Base-by-base conservation (phyloP, 2,797 vertebrate genomes). In the Lerista edwardsae region DNA sequence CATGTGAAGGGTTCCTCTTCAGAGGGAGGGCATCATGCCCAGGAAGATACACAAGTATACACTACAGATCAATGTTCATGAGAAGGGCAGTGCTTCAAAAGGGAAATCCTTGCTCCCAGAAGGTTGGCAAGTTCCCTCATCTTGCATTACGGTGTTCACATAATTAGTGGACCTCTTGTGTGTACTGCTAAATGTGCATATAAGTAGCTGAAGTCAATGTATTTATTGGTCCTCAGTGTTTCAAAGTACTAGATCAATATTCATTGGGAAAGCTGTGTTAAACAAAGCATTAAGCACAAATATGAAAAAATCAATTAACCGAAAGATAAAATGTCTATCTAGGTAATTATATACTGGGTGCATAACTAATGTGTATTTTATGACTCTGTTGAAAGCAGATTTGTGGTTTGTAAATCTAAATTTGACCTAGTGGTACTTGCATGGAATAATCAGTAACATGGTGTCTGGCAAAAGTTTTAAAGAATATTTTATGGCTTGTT, bases 201-300 rank as follows among this genome's bases (percentile, higher is more conserved):
- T 69, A 71, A 86, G 73, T 62, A 10, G 79, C 72, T 61, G 57
- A 59, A 67, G 67, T 85, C 61, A 62, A 81, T 81, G 34, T 71
- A 64, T 62, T 41, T 81, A 62, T 75, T 2, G 10, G 81, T 8
- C 88, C 78, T 80, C 86, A 36, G 39, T 76, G 59, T 90, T 90
- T 91, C 82, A 79, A 74, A 87, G 81, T 59, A 87, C 23, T 51
- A 44, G 83, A 87, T 84, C 90, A 91, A 86, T 65, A 67, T 69
- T 88, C 82, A 91, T 78, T 89, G 84, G 86, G 68, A 88, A 91
- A 90, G 79, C 2, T 80, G 59, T 15, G 0, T 81, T 85, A 83
- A 91, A 92, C 61, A 87, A 90, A 91, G 72, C 78, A 92, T 67
- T 64, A 82, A 68, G 72, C 80, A 86, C 61, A 90, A 84, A 89